A percentile compares a stretch with the other conserved stretches of the same genome.
phyloP scores from a whole-genome alignment of 2,797 vertebrate genomes.

The Oophaga sylvatica region DNA sequence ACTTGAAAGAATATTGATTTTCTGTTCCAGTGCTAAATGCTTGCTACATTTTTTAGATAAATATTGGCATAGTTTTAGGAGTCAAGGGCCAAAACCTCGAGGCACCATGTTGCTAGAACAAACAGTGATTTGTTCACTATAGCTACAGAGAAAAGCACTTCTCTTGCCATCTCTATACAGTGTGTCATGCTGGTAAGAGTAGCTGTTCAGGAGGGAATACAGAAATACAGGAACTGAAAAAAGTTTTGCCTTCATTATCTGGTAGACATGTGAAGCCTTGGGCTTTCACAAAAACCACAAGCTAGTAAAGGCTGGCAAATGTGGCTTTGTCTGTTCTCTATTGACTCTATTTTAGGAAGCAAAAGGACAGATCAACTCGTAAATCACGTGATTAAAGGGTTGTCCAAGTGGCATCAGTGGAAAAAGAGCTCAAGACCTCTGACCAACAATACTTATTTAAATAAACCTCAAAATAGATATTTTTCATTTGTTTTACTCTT shows the following conservation, averaged over 20 bases:
- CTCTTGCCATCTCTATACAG: conserved; percentile 14
- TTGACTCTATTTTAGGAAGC: conserved; percentile 79
- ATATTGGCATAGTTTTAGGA: conserved; percentile 54
- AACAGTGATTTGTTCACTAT: conserved; percentile 51
- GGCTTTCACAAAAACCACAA: conserved; percentile 79
- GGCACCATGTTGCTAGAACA: conserved; percentile 50
- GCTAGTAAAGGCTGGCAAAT: conserved; percentile 77
- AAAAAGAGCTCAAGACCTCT: conserved; percentile 66
- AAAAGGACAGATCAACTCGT: conserved; percentile 66
- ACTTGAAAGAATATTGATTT: conserved; percentile 67
- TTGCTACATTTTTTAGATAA: conserved; percentile 65
- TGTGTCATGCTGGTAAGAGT: conserved; percentile 73
- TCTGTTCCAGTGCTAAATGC: conserved; percentile 71
- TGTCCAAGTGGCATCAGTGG: conserved; percentile 65
- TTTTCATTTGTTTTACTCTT: not conserved
- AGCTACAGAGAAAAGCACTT: conserved; percentile 48
- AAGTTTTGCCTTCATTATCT: conserved; percentile 80
- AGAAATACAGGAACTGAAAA: conserved; percentile 86
- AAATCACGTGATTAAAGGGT: conserved; percentile 72
- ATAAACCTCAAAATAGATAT: conserved; percentile 54
- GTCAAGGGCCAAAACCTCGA: conserved; percentile 55
- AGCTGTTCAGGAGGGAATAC: conserved; percentile 77
- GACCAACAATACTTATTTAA: conserved; percentile 60
- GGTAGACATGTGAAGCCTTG: conserved; percentile 74
- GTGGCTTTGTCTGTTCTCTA: conserved; percentile 81